Conservation (phyloP, 2,888 invertebrate genomes). For the Macrosiphum euphorbiae region DNA sequence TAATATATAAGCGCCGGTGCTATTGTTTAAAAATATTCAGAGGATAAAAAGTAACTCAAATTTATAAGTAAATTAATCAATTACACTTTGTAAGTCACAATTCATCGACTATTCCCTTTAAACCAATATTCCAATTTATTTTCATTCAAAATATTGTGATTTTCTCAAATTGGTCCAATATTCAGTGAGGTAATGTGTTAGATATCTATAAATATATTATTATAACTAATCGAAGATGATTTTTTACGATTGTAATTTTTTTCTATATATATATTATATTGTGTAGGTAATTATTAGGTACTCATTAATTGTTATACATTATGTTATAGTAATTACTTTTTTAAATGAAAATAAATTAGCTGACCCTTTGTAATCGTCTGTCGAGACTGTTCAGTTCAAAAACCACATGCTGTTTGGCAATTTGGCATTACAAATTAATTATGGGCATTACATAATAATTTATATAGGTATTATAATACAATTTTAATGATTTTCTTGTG, state of each 20-base stretch:
- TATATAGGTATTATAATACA: neutral
- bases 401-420: neutral
- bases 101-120: neutral
- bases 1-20: neutral
- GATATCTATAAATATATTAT: neutral
- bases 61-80: neutral
- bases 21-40: neutral
- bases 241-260: neutral
- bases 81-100: neutral
- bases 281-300: too few species aligned
- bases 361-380: neutral
- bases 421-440: neutral
- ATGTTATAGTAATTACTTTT: neutral
- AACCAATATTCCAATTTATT: neutral
- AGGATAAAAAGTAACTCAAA: neutral
- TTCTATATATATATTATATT: neutral
- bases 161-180: neutral
- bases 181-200: neutral
- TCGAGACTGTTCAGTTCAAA: neutral
- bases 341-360: neutral
- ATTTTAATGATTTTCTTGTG: neutral
- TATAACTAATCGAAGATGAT: neutral
- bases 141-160: neutral
- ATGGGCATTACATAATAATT: neutral
- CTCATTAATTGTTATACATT: neutral